Evolutionary conservation across 2,888 invertebrate species (phyloP).

Genomic region (Clusia tigrina): DNA sequence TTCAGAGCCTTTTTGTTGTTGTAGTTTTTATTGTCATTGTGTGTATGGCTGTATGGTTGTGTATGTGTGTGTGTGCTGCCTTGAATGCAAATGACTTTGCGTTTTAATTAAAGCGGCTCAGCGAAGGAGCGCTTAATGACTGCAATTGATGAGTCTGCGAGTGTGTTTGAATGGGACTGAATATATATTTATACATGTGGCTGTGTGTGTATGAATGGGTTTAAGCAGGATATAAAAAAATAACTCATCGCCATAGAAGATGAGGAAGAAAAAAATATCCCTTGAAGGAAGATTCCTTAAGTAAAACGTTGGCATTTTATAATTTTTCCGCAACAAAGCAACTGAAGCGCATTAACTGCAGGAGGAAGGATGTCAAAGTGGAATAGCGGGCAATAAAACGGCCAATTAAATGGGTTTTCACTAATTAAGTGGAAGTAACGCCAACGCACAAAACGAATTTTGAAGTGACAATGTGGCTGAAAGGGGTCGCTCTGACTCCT

Average conservation of each 20-base stretch:
- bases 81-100: constrained; percentile 57
- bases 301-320: neutral
- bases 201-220: neutral
- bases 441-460: too few relatives aligned
- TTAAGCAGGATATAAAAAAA: neutral
- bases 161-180: neutral
- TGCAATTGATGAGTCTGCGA: neutral
- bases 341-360: neutral
- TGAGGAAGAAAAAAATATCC: neutral
- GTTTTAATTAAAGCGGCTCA: constrained; percentile 52
- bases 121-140: neutral
- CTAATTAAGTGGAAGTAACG: constrained; percentile 3
- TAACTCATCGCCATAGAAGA: too few relatives aligned
- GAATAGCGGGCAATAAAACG: constrained; percentile 4
- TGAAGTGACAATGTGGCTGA: neutral
- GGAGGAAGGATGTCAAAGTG: neutral
- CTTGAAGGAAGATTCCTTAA: neutral
- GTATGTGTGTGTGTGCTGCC: constrained; percentile 8
- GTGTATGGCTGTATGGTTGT: neutral
- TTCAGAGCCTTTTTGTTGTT: neutral
- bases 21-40: neutral
- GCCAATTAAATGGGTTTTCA: neutral
- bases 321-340: neutral
- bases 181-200: neutral
- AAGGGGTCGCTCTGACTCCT: too few relatives aligned